Evolutionary conservation across 2,113 vertebrate genomes (phyloP), one percentile per base, ranked within the genome.

Genomic region (Tyto alba): DNA sequence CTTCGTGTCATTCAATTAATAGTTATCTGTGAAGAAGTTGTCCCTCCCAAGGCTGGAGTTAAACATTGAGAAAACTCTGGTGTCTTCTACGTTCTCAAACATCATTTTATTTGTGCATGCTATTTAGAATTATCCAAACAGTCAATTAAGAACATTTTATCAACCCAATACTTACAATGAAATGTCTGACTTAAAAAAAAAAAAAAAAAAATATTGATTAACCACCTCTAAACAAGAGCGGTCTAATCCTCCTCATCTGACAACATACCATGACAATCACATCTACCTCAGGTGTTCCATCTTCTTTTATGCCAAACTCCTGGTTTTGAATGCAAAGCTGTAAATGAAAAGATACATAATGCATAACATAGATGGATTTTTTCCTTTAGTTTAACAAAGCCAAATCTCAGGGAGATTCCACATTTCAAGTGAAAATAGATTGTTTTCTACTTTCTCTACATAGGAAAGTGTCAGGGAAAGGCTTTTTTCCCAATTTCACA

Each of bases 261-360:
- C 77, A 90, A 95, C 97, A 41, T 97, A 98, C 98, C 98, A 98
- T 85, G 66, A 87, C 81, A 95, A 98, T 84, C 7, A 53, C 88
- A 83, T 96, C 95, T 55, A 97, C 63, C 32, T 98, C 95, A 5
- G 97, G 97, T 41, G 94, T 96, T 96, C 97, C 97, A 88, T 98
- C 97, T 86, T 88, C 88, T 82, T 98, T 98, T 55, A 94, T 50
- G 50, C 75, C 63, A 95, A 98, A 96, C 50, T 96, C 89, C 85
- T 97, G 94, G 50, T 92, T 97, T 92, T 96, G 96, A 95, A 96
- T 55, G 29, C 97, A 96, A 74, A 99, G 97, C 98, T 98, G 85
- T 52, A 96, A 97, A 95, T 36, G 23, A 94, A 85, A 92, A 96
- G 32, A 40, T 23, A 86, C 7, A 38, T 22, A 64, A 13, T 3